A percentile compares a stretch with the other conserved stretches of the same genome.
phyloP scores from a whole-genome alignment of 2,888 invertebrate genomes.

The Ethmia dodecea region DNA sequence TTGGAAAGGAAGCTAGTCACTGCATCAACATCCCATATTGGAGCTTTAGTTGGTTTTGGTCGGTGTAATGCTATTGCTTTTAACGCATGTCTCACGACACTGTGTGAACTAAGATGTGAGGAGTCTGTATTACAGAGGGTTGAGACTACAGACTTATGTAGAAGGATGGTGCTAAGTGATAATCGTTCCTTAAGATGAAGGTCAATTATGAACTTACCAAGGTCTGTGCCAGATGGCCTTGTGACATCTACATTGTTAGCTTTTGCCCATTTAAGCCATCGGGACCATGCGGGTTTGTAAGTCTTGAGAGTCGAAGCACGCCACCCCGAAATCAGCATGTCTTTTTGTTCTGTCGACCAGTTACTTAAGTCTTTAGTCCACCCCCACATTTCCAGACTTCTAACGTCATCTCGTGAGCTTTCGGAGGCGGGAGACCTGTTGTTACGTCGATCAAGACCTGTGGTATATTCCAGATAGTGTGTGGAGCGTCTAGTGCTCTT shows the following conservation, averaged over 20 bases:
- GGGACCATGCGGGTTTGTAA: conserved; percentile 12
- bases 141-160: conserved; percentile 8
- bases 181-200: conserved; percentile 9
- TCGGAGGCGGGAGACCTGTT: conserved; percentile 13
- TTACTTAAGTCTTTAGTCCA: conserved; percentile 15
- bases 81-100: too few relatives aligned
- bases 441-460: conserved; percentile 12
- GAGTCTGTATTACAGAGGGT: conserved; percentile 3
- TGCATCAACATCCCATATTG: too few relatives aligned
- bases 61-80: too few relatives aligned
- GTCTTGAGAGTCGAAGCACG: conserved; percentile 18
- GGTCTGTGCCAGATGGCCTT: conserved; percentile 4
- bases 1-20: too few relatives aligned
- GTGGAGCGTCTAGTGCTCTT: conserved; percentile 13
- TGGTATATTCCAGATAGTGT: conserved; percentile 9
- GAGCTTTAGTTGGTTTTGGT: too few relatives aligned
- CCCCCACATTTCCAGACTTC: conserved; percentile 21
- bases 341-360: conserved; percentile 15
- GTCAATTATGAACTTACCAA: conserved; percentile 9
- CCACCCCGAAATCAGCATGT: conserved; percentile 18
- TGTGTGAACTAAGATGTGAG: too few relatives aligned
- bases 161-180: conserved; percentile 10
- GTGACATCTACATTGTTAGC: conserved; percentile 1
- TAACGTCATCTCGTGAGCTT: conserved; percentile 9
- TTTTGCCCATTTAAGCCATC: conserved; percentile 13